Evolutionary conservation across 2,888 invertebrate species (phyloP).

Genomic region (Gisinianus flammeolus): DNA sequence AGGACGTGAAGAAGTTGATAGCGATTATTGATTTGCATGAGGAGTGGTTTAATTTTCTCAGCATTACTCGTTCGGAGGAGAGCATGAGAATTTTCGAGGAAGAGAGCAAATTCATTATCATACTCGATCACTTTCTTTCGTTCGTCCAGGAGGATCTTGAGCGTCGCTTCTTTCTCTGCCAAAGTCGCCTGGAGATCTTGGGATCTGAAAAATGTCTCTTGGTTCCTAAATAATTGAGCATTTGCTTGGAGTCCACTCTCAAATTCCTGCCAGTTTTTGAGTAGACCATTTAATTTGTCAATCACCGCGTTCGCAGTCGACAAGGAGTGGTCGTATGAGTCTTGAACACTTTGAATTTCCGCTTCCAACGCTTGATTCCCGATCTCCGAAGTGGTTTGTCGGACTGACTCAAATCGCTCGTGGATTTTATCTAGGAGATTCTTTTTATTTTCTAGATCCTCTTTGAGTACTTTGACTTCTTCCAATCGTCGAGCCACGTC

Average conservation of each 20-base stretch:
- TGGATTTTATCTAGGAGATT: conserved; percentile 72
- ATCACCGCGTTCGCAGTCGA: conserved; percentile 55
- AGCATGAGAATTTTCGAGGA: conserved; percentile 87
- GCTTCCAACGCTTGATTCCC: conserved; percentile 57
- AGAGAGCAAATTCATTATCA: conserved; percentile 84
- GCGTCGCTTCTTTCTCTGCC: conserved; percentile 78
- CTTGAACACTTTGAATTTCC: conserved; percentile 59
- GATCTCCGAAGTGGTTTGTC: conserved; percentile 62
- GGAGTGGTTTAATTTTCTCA: conserved; percentile 82
- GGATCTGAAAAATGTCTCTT: conserved; percentile 84
- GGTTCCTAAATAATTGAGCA: conserved; percentile 83
- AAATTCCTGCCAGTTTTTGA: conserved; percentile 86
- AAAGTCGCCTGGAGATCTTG: conserved; percentile 81
- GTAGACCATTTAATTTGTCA: conserved; percentile 74
- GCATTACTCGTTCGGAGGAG: conserved; percentile 83
- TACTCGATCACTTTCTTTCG: conserved; percentile 78
- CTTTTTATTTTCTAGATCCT: conserved; percentile 63
- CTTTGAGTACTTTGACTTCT: conserved; percentile 69
- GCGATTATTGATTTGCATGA: conserved; percentile 86
- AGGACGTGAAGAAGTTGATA: conserved; percentile 80
- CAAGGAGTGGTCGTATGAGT: conserved; percentile 59
- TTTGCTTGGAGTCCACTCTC: conserved; percentile 80
- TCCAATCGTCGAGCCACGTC: conserved; percentile 78
- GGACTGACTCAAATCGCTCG: conserved; percentile 65
- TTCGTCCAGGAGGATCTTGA: conserved; percentile 74